phyloP scores from a whole-genome alignment of 2,113 vertebrate species.

The human region GRCh38 chr5:91554001-91554500 shows the following conservation, averaged over 20 bases:
- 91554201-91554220: background rate
- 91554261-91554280: background rate
- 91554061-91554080: background rate
- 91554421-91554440: background rate
- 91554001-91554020: background rate
- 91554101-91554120: background rate
- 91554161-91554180: background rate
- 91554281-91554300: background rate
- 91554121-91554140: background rate
- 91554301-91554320: background rate
- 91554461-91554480: background rate
- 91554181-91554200: background rate
- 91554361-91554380: background rate
- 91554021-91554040: background rate
- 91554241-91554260: background rate
- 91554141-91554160: background rate
- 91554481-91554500: background rate
- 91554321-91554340: background rate
- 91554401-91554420: background rate
- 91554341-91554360: background rate
- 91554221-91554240: slow-evolving; percentile 6
- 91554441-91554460: background rate
- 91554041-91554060: background rate
- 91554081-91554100: background rate
- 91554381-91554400: background rate